These are phyloP conservation scores for Psilopogon haemacephalus DNA, from an alignment of 2,113 vertebrate species.

Conservation along the genomic window DNA sequence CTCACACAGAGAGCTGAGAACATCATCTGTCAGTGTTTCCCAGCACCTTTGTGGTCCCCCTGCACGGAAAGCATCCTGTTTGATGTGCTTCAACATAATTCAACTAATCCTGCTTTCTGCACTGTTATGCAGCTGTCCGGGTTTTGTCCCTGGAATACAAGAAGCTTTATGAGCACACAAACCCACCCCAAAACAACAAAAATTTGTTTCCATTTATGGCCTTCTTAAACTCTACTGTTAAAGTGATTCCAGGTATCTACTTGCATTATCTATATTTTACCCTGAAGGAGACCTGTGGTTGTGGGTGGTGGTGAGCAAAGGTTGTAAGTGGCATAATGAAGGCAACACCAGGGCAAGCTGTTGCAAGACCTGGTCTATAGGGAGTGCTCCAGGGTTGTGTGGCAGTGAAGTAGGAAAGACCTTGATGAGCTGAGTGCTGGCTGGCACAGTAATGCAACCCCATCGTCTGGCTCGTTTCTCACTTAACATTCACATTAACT, in stretches of 20 bases:
- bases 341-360: neutral
- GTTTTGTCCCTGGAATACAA: neutral
- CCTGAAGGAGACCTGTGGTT: neutral
- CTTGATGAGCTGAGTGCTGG: neutral
- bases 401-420: neutral
- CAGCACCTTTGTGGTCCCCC: neutral
- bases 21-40: neutral
- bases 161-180: neutral
- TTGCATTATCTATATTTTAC: neutral
- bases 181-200: neutral
- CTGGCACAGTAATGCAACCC: neutral
- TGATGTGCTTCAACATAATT: rapidly evolving
- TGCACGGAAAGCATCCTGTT: neutral
- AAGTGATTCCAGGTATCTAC: neutral
- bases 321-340: neutral
- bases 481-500: neutral
- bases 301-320: neutral
- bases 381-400: rapidly evolving
- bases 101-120: neutral
- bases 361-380: neutral
- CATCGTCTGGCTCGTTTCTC: neutral
- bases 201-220: rapidly evolving
- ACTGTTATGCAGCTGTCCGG: neutral
- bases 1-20: neutral
- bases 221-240: neutral